Evolutionary conservation across 2,888 invertebrate genomes (phyloP).

Genomic region (Gryllus longicercus): DNA sequence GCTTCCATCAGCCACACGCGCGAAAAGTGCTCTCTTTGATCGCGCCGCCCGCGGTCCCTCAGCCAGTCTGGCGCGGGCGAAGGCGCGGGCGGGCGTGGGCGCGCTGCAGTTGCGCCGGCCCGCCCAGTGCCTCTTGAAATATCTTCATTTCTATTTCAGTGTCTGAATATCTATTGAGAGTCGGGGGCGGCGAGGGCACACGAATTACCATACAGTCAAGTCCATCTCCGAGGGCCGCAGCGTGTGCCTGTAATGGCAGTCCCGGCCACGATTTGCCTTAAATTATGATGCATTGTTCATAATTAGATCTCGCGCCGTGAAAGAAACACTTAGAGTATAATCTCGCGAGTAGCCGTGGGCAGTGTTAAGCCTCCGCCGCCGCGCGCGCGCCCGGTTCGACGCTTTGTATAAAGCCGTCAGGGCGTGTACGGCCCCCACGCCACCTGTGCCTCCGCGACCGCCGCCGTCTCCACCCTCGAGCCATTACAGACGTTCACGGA

Average conservation of each 20-base stretch:
- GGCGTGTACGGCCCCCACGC: background rate
- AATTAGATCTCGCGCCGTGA: conserved; percentile 24
- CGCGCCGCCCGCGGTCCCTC: background rate
- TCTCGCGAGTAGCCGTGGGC: conserved; percentile 19
- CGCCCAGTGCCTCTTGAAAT: background rate
- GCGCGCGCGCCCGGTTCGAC: background rate
- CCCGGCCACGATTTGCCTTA: background rate
- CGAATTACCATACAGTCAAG: conserved; percentile 5
- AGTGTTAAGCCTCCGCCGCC: background rate
- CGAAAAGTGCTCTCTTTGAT: conserved; percentile 6
- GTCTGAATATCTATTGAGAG: conserved; percentile 17
- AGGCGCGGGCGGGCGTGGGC: background rate
- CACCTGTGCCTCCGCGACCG: no score
- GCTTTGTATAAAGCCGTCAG: conserved; percentile 17
- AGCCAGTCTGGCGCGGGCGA: no score
- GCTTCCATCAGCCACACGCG: background rate
- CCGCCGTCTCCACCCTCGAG: no score
- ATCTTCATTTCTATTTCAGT: conserved; percentile 11
- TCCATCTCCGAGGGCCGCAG: background rate
- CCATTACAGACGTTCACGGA: no score
- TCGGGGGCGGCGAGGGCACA: background rate
- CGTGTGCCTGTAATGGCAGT: background rate
- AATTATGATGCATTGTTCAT: conserved; percentile 28
- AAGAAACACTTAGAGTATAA: conserved; percentile 24
- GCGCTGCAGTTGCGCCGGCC: background rate